phyloP scores from a whole-genome alignment of 35 echinoderm and acorn worm genomes.

The Heliocidaris tuberculata region DNA sequence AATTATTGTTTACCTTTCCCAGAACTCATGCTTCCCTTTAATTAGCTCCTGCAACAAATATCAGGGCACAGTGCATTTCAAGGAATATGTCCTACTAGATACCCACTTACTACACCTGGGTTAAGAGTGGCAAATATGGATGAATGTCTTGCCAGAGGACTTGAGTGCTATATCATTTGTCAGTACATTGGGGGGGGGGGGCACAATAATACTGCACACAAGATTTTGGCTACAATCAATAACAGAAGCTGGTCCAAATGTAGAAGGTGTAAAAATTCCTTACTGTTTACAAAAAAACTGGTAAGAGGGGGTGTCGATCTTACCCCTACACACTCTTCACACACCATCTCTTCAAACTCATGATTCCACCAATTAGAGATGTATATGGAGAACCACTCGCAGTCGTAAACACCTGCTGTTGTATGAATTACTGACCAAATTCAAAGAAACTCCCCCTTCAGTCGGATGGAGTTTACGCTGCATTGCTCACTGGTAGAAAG shows the following conservation, averaged over 20 bases:
- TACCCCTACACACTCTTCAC: background rate
- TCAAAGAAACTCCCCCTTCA: background rate
- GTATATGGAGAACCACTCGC: background rate
- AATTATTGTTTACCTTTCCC: no score
- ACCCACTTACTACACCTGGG: no score
- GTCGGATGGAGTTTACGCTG: background rate
- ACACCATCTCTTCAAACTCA: background rate
- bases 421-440: background rate
- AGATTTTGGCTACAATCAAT: no score
- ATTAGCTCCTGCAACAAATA: no score
- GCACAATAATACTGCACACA: no score
- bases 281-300: background rate
- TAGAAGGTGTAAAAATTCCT: background rate
- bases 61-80: no score
- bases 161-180: no score
- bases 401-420: background rate
- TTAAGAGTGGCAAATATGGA: no score
- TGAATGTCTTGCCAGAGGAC: no score
- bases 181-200: no score
- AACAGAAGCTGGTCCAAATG: background rate
- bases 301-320: background rate
- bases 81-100: no score
- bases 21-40: no score
- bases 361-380: background rate
- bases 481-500: background rate